Evolutionary conservation across 2,113 vertebrate genomes (phyloP), one percentile per base, ranked within the genome.

Genomic region (Rhinopomastus cyanomelas): DNA sequence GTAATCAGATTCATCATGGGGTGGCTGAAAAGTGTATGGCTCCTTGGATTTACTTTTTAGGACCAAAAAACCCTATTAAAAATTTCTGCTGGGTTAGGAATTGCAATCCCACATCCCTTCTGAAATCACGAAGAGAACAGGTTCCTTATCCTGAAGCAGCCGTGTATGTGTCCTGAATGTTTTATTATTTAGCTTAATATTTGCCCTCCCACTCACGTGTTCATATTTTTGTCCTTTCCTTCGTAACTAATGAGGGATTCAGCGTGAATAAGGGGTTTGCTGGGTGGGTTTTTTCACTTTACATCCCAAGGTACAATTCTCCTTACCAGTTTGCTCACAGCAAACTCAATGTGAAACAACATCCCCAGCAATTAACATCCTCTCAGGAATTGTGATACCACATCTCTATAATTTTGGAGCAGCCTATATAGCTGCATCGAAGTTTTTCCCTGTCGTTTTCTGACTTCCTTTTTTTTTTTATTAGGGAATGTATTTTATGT

Each of bases 401-500:
- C 5, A 26, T 72, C 62, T 66, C 46, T 66, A 46, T 66, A 32
- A 66, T n/a, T 48, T 66, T 12, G 30, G 46, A 46, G 42, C 44
- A 48, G 64, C 30, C 22, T 48, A 48, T 66, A 73, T 53, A 85
- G 72, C 60, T 55, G 52, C 36, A 76, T 57, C 64, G 46, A 83
- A 88, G 86, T 59, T 90, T 62, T 89, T 22, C 36, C 44, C 27
- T 75, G 32, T 34, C 27, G n/a, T 85, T 93, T 94, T 74, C 66
- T 82, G 19, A 64, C 80, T 89, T 87, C 46, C 21, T 37, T 25
- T 75, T 82, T 64, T 56, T 48, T 19, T 57, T 48, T 72, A 87
- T 92, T 90, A 87, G 56, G 81, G 62, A 76, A 81, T 93, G 68
- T 76, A 93, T 79, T 92, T 94, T 89, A 77, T 75, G 82, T 87